Conservation (phyloP, 2,888 invertebrate genomes). For the Coleophora flavipennella region DNA sequence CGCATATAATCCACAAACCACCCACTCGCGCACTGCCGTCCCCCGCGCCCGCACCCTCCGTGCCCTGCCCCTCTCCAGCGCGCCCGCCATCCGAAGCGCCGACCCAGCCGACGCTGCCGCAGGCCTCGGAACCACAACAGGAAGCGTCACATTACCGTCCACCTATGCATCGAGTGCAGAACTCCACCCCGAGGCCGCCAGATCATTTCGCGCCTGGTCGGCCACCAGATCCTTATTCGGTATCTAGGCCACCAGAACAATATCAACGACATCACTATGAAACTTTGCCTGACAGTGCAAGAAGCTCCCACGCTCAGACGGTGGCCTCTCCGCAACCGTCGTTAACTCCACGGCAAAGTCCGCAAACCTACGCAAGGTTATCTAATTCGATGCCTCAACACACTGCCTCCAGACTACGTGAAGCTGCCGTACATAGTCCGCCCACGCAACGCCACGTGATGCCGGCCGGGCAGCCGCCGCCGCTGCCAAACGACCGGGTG, state of each 20-base stretch:
- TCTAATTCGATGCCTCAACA: constrained; percentile 54
- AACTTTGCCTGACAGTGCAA: constrained; percentile 35
- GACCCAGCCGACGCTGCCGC: constrained; percentile 30
- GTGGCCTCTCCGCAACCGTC: constrained; percentile 51
- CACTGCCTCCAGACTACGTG: constrained; percentile 43
- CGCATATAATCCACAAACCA: constrained; percentile 65
- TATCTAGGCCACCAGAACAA: constrained; percentile 50
- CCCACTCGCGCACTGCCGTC: constrained; percentile 42
- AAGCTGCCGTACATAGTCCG: constrained; percentile 42
- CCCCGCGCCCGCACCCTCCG: constrained; percentile 51
- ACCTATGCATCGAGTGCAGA: constrained; percentile 43
- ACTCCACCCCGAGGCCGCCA: constrained; percentile 44
- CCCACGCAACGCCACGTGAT: constrained; percentile 46
- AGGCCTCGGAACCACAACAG: constrained; percentile 30
- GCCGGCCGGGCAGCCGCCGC: constrained; percentile 43
- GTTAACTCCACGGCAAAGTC: constrained; percentile 48
- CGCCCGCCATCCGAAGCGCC: constrained; percentile 28
- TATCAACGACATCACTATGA: constrained; percentile 55
- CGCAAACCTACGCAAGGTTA: constrained; percentile 52
- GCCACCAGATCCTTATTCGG: constrained; percentile 53
- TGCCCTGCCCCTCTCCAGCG: constrained; percentile 44
- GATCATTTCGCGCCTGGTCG: constrained; percentile 51
- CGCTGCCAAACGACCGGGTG: constrained; percentile 59
- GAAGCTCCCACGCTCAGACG: constrained; percentile 39
- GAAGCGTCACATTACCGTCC: constrained; percentile 38